Percentiles rank a stretch among this genome's conserved stretches.
Conservation (phyloP, 2,888 invertebrate species). For the Lypha dubia region DNA sequence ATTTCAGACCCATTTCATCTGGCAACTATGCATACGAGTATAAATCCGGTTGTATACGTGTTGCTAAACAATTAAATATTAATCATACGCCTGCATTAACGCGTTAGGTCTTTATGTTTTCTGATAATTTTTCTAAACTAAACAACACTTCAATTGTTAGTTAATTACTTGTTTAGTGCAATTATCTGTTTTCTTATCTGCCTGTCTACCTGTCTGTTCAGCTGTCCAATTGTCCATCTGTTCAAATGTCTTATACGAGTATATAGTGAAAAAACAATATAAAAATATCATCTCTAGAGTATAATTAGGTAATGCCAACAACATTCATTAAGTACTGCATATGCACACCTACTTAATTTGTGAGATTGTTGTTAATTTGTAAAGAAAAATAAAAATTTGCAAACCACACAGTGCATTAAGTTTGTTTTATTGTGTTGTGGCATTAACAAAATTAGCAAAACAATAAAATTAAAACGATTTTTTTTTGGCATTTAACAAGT, state of each 20-base stretch:
- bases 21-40: too few relatives aligned
- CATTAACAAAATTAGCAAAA: constrained; percentile 29
- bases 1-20: too few relatives aligned
- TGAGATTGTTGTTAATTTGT: neutral
- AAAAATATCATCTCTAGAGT: neutral
- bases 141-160: neutral
- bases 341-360: too few relatives aligned
- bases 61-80: too few relatives aligned
- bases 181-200: neutral
- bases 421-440: neutral
- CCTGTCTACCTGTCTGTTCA: neutral
- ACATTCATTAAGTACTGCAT: neutral
- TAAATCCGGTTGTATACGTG: too few relatives aligned
- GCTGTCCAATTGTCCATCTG: neutral
- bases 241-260: neutral
- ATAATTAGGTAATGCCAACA: neutral
- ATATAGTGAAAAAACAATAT: neutral
- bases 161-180: neutral
- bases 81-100: too few relatives aligned
- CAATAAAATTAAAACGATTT: too few relatives aligned
- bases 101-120: too few relatives aligned
- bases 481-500: neutral
- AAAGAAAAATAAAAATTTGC: neutral
- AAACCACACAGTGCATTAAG: neutral
- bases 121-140: neutral